Conservation (phyloP, 2,888 invertebrate species). For the Coelinius sp. region DNA sequence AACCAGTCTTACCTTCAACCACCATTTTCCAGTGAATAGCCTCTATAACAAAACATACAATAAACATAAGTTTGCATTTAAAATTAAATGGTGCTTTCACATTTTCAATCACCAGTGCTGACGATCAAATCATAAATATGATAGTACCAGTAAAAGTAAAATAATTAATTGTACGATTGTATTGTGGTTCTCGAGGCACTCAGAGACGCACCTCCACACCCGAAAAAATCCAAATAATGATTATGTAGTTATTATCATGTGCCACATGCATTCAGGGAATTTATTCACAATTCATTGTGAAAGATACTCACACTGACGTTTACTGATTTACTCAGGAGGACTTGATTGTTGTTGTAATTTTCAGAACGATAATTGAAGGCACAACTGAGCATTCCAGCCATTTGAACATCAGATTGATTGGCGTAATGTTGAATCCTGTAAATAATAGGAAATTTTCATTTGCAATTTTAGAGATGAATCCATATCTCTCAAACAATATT, state of each 20-base stretch:
- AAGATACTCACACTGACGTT: constrained; percentile 71
- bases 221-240: constrained; percentile 36
- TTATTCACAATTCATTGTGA: constrained; percentile 1
- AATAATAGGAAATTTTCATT: constrained; percentile 26
- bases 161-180: not conserved
- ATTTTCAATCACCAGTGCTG: constrained; percentile 3
- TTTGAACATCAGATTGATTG: constrained; percentile 88
- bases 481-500: too few relatives aligned
- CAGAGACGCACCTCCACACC: constrained; percentile 15
- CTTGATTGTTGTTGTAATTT: constrained; percentile 70
- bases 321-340: constrained; percentile 72
- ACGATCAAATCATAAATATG: constrained; percentile 1
- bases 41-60: constrained; percentile 75
- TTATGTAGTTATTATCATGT: constrained; percentile 27
- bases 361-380: constrained; percentile 83
- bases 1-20: constrained; percentile 75
- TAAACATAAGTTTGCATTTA: constrained; percentile 56
- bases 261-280: constrained; percentile 44
- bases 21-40: constrained; percentile 76
- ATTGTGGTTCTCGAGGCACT: constrained; percentile 13
- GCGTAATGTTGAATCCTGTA: constrained; percentile 85
- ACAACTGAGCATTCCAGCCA: constrained; percentile 93
- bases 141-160: not conserved
- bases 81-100: not conserved
- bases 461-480: too few relatives aligned